These are phyloP conservation scores for Acanthochromis polyacanthus DNA, from an alignment of 2,113 vertebrate genomes.

Conservation along the genomic window DNA sequence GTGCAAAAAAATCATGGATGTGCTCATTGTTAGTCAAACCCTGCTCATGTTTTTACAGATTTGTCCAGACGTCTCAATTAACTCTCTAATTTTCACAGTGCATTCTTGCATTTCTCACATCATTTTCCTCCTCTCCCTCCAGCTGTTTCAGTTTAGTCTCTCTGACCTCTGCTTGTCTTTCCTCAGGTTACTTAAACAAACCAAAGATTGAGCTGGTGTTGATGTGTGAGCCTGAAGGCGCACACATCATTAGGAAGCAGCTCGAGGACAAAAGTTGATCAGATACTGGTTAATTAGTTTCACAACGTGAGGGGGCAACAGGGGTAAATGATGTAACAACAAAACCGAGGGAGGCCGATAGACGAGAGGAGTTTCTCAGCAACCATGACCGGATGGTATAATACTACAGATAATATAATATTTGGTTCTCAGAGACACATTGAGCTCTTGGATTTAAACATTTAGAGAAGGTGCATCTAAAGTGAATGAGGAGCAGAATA, in stretches of 20 bases:
- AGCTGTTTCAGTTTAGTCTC: not conserved
- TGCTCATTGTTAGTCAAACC: no score
- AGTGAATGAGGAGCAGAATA: not conserved
- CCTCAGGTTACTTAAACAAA: constrained; percentile 12
- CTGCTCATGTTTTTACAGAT: no score
- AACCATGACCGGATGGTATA: not conserved
- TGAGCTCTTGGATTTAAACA: constrained; percentile 1
- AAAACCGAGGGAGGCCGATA: not conserved
- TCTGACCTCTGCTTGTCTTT: constrained; percentile 9
- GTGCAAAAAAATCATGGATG: no score
- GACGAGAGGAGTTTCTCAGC: not conserved
- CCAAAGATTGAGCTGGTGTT: constrained; percentile 7
- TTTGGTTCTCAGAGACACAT: no score
- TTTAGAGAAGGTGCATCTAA: not conserved
- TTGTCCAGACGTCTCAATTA: no score
- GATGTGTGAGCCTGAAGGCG: not conserved
- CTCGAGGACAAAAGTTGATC: constrained; percentile 41
- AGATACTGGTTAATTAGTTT: constrained; percentile 50
- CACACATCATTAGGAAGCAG: constrained; percentile 40
- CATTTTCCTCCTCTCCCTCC: no score
- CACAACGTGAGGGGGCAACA: constrained; percentile 11
- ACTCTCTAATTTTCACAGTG: not conserved
- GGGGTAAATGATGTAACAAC: constrained; percentile 13
- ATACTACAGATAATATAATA: not conserved
- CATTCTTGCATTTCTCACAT: not conserved